Evolutionary conservation across 2,888 invertebrate genomes (phyloP), one percentile per base, ranked within the genome.

Genomic region (Molorchus minor): DNA sequence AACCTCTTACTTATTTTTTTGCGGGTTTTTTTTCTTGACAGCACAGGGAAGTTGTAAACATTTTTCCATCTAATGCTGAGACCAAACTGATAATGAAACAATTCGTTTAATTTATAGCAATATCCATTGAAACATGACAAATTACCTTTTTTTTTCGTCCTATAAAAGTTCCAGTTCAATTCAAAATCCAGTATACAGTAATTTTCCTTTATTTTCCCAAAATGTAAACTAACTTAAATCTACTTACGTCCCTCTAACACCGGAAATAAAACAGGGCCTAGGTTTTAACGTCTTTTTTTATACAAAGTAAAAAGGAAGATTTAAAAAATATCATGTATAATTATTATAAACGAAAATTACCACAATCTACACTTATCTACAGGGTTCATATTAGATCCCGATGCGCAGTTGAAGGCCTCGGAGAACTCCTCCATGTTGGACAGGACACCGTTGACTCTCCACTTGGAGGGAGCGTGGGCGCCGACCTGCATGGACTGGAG

Each of bases 341-440:
- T 5, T 25, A 25, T 25, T 25, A 25, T 5, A 5, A 25, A 13
- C 1, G 12, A 13, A n/a, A 21, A 38, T 43, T 71, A 80, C 80
- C 80, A 80, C 38, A 81, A 65, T 12, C 69, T 63, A 57, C 81
- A 81, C 66, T 79, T 80, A 2, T 71, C 68, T 29, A 49, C 62
- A 0, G 80, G 80, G 61, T 81, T 80, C 80, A 81, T 80, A 0
- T 62, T 59, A 45, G 76, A 77, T 8, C 74, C 77, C 2, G 61
- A 53, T 0, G 77, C 75, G 66, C 81, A 81, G 43, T 71, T 67
- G 56, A 80, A 81, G 0, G 79, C 79, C 12, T 74, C 62, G 0
- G 80, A 67, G 68, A 81, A 81, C 47, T 80, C 79, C 29, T 72
- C 64, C 78, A 79, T 78, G 56, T 81, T 80, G 2, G 80, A 78